Evolutionary conservation across 2,888 invertebrate species (phyloP), one percentile per base, ranked within the genome.

Genomic region (Adineta ricciae): DNA sequence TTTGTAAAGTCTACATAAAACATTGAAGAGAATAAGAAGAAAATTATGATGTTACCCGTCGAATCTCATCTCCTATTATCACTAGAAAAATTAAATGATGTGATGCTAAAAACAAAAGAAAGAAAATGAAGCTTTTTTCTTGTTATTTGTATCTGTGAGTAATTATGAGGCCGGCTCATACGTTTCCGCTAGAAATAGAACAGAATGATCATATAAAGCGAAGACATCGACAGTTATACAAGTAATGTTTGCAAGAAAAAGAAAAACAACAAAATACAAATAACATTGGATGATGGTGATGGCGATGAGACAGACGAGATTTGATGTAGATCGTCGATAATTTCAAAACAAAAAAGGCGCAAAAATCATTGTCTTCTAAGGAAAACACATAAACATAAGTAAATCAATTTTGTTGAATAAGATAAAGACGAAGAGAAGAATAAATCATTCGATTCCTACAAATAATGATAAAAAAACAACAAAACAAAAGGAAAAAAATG

Each of bases 311-410:
- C 64, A 64, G 11, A 64, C 32, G 32, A 32, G 64, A 64, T 36
- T 64, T 64, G 32, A 16, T 64, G 19, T 64, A 32, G 32, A 64
- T 64, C 64, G 64, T 64, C 64, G 64, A 19, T 32, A 16, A 32
- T 64, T 64, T 50, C 19, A 9, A 32, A 64, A 64, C 46, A 64
- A 54, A 54, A n/a, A n/a, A 32, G 19, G 16, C 8, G 19, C 27
- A 32, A 64, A 19, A 19, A 14, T 27, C n/a, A 64, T 36, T 64
- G 64, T 64, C 64, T 64, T 64, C 64, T 64, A 64, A 64, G 64
- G 32, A 64, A 64, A 64, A 64, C 64, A 64, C 64, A 64, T 64
- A 64, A 64, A 64, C 19, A 64, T 64, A 56, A 56, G 32, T 64
- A 64, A 19, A 64, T 64, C 64, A 64, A 64, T 64, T 32, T 64